These are phyloP conservation scores for Schrankia costaestrigalis DNA, from an alignment of 2,888 invertebrate species.

Conservation along the genomic window DNA sequence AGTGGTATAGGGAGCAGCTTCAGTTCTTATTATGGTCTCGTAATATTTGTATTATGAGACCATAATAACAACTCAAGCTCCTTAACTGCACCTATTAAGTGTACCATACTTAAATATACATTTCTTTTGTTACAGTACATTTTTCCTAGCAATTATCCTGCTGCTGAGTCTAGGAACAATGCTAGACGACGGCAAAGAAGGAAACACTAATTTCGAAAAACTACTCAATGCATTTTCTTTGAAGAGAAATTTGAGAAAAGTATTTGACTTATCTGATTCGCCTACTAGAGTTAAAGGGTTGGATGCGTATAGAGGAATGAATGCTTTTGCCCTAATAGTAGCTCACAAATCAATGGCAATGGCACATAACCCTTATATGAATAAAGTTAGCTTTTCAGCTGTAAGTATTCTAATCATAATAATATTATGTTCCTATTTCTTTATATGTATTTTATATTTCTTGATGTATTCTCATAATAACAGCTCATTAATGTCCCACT, in stretches of 20 bases:
- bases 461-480: too few relatives aligned
- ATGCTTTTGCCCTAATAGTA: conserved; percentile 76
- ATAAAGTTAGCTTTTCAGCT: conserved; percentile 76
- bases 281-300: conserved; percentile 69
- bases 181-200: conserved; percentile 68
- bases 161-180: conserved; percentile 65
- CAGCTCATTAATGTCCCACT: too few relatives aligned
- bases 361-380: conserved; percentile 80
- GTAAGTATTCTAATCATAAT: conserved; percentile 48
- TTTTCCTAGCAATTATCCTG: conserved; percentile 63
- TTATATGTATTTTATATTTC: not conserved
- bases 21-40: too few relatives aligned
- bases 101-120: too few relatives aligned
- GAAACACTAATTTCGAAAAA: conserved; percentile 69
- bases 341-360: conserved; percentile 82
- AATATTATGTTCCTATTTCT: not conserved
- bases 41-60: too few relatives aligned
- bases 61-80: too few relatives aligned
- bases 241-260: conserved; percentile 66
- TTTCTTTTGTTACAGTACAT: conserved; percentile 61
- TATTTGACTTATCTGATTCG: conserved; percentile 64
- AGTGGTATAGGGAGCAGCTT: too few relatives aligned
- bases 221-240: conserved; percentile 75
- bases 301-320: conserved; percentile 77
- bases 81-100: too few relatives aligned